Base-by-base conservation (phyloP, 2,888 invertebrate species). In the Troides oblongomaculatus region DNA sequence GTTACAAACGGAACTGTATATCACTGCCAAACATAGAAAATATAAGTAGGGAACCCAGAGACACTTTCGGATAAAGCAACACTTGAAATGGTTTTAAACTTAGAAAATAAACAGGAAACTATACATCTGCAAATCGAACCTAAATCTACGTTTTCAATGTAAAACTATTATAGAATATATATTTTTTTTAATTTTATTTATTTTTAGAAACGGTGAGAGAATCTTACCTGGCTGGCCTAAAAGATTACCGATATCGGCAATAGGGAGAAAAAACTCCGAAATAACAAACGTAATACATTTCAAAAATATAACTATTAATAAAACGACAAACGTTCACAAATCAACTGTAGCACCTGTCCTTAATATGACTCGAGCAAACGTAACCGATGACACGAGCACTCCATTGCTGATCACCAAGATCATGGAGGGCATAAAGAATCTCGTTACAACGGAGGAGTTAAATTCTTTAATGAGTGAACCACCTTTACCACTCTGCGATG, bases 401-500 rank as follows among this genome's bases (percentile, higher is more conserved):
- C 79, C 87, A 0, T 69, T 85, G 14, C 75, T 90, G 2, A 80
- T 89, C 10, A 81, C 83, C 0, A 89, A 84, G 71, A 77, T 90
- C 21, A 75, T 86, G 76, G 87, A 87, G 0, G 80, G 83, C 0
- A 74, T 87, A 2, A 88, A 82, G 74, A 88, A 83, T 68, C 70
- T 81, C 30, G 82, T 81, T 43, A 86, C 84, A 0, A 85, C 85
- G 1, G 90, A 90, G 73, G 77, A 77, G n/a, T 74, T 72, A 3
- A 81, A 77, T 14, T 56, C 79, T n/a, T 83, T 78, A 70, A 80
- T 76, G 72, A 86, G 77, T 68, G 86, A 84, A 75, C 83, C 84
- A 78, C 81, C 56, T 73, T 81, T 84, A 85, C 93, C 83, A 73
- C 83, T 87, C 36, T 96, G 96, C 84, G 95, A 95, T 21, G 89